phyloP scores from a whole-genome alignment of 2,888 invertebrate species.

The Tenthredo scrophulariae region DNA sequence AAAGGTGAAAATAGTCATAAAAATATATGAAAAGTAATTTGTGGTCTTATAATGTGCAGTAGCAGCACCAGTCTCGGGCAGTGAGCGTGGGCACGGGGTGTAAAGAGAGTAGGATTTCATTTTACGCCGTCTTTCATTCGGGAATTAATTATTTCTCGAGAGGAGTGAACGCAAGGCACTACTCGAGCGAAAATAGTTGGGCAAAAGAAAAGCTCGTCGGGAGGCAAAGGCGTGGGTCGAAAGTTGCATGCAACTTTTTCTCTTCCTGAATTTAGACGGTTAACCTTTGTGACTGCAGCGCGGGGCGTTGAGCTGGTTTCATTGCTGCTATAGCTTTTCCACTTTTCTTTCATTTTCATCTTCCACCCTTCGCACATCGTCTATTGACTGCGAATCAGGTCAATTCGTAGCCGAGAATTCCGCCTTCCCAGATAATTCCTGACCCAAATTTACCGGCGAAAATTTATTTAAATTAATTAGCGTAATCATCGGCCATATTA shows the following conservation, averaged over 20 bases:
- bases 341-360: not conserved
- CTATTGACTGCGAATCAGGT: conserved; percentile 15
- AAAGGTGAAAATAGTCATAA: conserved; percentile 47
- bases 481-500: not conserved
- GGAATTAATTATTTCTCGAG: conserved; percentile 63
- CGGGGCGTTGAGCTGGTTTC: not conserved
- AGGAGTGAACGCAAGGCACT: conserved; percentile 51
- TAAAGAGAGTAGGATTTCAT: conserved; percentile 50
- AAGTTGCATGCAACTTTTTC: conserved; percentile 38
- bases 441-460: not conserved
- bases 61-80: conserved; percentile 37
- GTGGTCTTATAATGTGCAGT: conserved; percentile 50
- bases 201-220: conserved; percentile 43
- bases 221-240: not conserved
- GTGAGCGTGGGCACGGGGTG: conserved; percentile 19
- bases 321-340: conserved; percentile 19
- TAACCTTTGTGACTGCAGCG: conserved; percentile 18
- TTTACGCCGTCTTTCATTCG: conserved; percentile 61
- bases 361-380: conserved; percentile 5
- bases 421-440: not conserved
- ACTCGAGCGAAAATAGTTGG: conserved; percentile 47
- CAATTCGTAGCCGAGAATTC: not conserved
- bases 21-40: conserved; percentile 52
- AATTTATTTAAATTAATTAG: not conserved
- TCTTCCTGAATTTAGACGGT: conserved; percentile 36